Evolutionary conservation across 2,113 vertebrate genomes (phyloP), one percentile per base, ranked within the genome.

Genomic region (Argyrosomus japonicus): DNA sequence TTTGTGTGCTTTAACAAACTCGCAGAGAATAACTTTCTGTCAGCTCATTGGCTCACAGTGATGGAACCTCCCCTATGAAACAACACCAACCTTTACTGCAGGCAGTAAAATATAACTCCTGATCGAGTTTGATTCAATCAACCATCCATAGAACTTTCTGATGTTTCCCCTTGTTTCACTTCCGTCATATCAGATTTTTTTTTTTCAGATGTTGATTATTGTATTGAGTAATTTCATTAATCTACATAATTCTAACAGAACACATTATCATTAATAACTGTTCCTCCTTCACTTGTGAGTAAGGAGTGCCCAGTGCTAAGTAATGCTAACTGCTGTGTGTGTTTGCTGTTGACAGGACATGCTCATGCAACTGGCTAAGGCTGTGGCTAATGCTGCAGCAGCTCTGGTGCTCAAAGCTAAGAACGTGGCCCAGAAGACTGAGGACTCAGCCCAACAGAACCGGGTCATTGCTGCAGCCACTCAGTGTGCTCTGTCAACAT

Each of bases 321-420:
- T 61, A 2, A 54, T 29, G 43, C 36, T 25, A 40, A 63, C 18
- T 25, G 21, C 2, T 68, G 45, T 77, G 70, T 58, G 13, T 63
- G n/a, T 74, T 19, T 77, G 13, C 21, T 11, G 19, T 75, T 36
- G 32, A 7, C 71, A 99, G 98, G 98, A 99, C 43, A 96, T 98
- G 96, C 94, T 99, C 21, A 98, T 99, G 97, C 98, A 99, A 13
- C 91, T 99, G 75, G 98, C 98, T 0, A 99, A 99, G 83, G 98
- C 98, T 0, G 98, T 99, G 83, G 98, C 98, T 12, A 98, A 96
- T 0, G 97, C 98, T 0, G 98, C 98, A 0, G 97, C 98, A 0
- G 96, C 97, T 0, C 93, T 98, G 73, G 97, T 99, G 71, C 96
- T 99, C 48, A 99, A 97, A 86, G 97, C 98, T 19, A 99, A 99